Evolutionary conservation across 2,888 invertebrate genomes (phyloP).

Genomic region (Drosophila gaucha): DNA sequence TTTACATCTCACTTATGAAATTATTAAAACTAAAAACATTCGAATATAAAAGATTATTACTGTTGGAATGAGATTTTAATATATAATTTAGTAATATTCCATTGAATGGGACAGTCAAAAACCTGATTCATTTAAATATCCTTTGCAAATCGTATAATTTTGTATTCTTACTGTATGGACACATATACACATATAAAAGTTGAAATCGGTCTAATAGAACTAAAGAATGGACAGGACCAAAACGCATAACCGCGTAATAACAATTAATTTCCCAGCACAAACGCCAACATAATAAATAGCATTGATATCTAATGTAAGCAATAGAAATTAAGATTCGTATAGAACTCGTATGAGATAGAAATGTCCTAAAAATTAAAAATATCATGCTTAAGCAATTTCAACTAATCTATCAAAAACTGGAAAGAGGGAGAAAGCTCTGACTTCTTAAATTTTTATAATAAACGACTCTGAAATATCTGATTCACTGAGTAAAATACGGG

Average conservation of each 20-base stretch:
- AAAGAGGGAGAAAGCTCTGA: too few species aligned
- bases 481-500: too few species aligned
- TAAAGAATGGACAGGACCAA: background rate
- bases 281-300: background rate
- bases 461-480: background rate
- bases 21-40: background rate
- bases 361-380: too few species aligned
- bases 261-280: too few species aligned
- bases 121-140: constrained; percentile 12
- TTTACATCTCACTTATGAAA: background rate
- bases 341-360: too few species aligned
- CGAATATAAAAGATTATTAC: constrained; percentile 4
- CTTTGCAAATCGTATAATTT: constrained; percentile 3
- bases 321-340: background rate
- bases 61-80: constrained; percentile 8
- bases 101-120: constrained; percentile 55
- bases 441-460: background rate
- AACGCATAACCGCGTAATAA: too few species aligned
- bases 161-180: constrained; percentile 1
- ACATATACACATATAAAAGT: background rate
- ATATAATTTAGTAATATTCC: constrained; percentile 23
- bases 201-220: background rate
- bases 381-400: too few species aligned
- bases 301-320: background rate
- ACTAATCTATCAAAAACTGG: background rate